phyloP scores from a whole-genome alignment of 2,113 vertebrate species.

The Brachyhypopomus gauderio region DNA sequence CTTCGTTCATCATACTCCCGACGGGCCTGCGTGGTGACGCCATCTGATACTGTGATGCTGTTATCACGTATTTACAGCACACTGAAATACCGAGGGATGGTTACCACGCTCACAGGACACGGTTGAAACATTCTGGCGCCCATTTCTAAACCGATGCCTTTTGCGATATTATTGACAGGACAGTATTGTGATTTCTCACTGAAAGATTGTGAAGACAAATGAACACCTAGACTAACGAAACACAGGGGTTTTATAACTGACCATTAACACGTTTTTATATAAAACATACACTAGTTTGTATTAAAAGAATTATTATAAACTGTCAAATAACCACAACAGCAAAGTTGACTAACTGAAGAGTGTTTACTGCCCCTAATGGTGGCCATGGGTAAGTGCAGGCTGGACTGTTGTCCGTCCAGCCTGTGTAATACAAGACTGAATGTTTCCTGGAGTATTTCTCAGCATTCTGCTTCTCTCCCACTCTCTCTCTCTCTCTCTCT shows the following conservation, averaged over 20 bases:
- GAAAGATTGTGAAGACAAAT: background rate
- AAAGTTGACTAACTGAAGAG: slow-evolving; percentile 13
- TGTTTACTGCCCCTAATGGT: slow-evolving; percentile 60
- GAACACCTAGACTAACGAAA: background rate
- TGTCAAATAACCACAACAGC: background rate
- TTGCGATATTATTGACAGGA: background rate
- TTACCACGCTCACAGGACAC: background rate
- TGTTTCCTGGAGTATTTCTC: slow-evolving; percentile 52
- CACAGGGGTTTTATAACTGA: background rate
- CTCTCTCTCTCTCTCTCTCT: slow-evolving; percentile 28
- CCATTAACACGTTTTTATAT: background rate
- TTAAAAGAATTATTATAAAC: too few species aligned
- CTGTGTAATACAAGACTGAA: slow-evolving; percentile 50
- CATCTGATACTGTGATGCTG: too few species aligned
- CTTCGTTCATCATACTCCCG: too few species aligned
- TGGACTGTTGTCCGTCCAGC: slow-evolving; percentile 38
- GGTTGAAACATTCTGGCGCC: background rate
- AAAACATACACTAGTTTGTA: background rate
- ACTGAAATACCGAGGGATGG: too few species aligned
- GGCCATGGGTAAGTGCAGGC: slow-evolving; percentile 22
- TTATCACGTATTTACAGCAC: too few species aligned
- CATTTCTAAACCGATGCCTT: background rate
- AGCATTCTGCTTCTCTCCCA: slow-evolving; percentile 31
- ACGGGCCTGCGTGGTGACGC: too few species aligned
- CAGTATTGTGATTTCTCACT: background rate